A percentile compares a stretch with the other conserved stretches of the same genome.
These are phyloP conservation scores for Passerina amoena DNA, from an alignment of 2,113 vertebrate species.

Conservation along the genomic window DNA sequence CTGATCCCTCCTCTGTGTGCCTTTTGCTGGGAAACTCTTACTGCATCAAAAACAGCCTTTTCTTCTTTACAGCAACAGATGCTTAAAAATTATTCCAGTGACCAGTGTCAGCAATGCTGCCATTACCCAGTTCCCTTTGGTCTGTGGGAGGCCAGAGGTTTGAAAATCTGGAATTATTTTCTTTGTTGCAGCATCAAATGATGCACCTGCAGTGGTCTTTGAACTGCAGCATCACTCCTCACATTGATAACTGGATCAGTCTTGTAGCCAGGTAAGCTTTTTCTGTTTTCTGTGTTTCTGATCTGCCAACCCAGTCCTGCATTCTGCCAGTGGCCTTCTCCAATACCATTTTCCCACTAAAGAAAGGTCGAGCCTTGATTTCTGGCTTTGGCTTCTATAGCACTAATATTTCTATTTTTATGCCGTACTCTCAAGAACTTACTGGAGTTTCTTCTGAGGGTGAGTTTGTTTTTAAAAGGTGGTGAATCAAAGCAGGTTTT, in stretches of 20 bases:
- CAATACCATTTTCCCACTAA: background rate
- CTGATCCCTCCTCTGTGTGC: background rate
- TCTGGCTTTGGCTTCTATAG: background rate
- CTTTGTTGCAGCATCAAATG: background rate
- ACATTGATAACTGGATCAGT: fast-evolving
- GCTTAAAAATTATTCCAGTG: background rate
- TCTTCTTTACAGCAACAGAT: background rate
- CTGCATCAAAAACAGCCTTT: background rate
- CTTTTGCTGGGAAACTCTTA: background rate
- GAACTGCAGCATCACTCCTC: background rate
- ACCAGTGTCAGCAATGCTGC: fast-evolving
- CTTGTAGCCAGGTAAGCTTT: background rate
- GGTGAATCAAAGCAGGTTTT: background rate
- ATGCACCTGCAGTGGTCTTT: background rate
- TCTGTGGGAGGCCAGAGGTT: background rate
- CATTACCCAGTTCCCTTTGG: fast-evolving
- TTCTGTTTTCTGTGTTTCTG: background rate
- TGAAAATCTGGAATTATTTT: background rate
- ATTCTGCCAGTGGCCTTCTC: background rate
- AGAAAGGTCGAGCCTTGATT: background rate
- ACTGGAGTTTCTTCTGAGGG: background rate
- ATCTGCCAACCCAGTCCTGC: background rate
- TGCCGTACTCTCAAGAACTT: background rate
- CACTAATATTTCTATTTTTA: background rate
- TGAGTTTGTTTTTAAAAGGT: background rate